Percentiles rank a stretch among this genome's conserved stretches.
Conservation (phyloP, 2,113 vertebrate genomes). For the Sinosuthora webbiana region DNA sequence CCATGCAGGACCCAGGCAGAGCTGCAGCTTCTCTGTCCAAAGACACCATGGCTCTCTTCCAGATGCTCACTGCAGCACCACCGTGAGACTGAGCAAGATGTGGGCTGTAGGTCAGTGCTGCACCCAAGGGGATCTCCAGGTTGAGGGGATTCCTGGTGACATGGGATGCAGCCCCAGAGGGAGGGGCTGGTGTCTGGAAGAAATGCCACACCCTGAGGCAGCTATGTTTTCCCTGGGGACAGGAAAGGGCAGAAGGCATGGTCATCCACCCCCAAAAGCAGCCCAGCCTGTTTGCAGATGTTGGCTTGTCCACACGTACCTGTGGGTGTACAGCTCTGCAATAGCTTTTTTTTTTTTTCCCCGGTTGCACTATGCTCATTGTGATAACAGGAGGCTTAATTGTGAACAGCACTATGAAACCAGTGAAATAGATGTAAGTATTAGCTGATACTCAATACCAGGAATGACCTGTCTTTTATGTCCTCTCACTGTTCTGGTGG, state of each 20-base stretch:
- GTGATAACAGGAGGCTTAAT: conserved; percentile 7
- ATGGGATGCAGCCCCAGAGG: background rate
- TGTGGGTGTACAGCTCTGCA: background rate
- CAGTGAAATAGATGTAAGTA: background rate
- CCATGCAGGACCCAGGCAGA: background rate
- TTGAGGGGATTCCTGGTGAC: background rate
- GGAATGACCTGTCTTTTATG: conserved; percentile 7
- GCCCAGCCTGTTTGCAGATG: background rate
- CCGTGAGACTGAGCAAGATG: accelerated
- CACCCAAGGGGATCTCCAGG: background rate
- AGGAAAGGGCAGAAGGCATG: background rate
- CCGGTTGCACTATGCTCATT: background rate
- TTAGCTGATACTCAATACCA: conserved; percentile 15
- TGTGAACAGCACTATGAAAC: conserved; percentile 4
- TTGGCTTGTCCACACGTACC: background rate
- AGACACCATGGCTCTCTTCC: accelerated
- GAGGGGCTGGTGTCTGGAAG: background rate
- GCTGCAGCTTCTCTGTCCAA: background rate
- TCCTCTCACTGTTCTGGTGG: conserved; percentile 16
- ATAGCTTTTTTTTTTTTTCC: background rate
- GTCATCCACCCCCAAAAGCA: background rate
- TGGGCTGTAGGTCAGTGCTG: background rate
- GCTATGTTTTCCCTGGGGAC: background rate
- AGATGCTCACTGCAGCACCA: background rate
- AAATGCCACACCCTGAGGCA: background rate